Percentiles rank a stretch among this genome's conserved stretches.
Evolutionary conservation across 2,113 vertebrate genomes (phyloP).

Genomic region (Etia nguti): DNA sequence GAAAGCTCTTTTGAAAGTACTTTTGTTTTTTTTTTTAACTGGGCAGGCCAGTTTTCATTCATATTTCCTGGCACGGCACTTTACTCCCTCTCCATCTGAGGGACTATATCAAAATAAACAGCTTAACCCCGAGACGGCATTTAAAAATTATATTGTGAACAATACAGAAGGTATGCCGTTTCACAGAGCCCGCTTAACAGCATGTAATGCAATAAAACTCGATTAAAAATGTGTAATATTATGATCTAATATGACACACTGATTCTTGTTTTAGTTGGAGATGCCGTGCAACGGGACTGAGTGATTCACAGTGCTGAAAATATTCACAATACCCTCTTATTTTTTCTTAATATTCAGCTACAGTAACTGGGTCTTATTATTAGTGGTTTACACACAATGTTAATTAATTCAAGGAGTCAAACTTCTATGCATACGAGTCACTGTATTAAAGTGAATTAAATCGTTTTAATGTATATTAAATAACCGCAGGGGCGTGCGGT

Average conservation of each 20-base stretch:
- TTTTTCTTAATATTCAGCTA: neutral
- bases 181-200: slow-evolving; percentile 5
- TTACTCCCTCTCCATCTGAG: slow-evolving; percentile 3
- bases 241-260: slow-evolving; percentile 10
- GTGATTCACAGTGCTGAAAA: slow-evolving; percentile 32
- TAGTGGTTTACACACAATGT: slow-evolving; percentile 12
- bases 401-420: slow-evolving; percentile 33
- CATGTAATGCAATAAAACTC: slow-evolving; percentile 2
- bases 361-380: slow-evolving; percentile 26
- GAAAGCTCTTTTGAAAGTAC: slow-evolving; percentile 35
- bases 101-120: slow-evolving; percentile 58
- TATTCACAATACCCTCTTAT: neutral
- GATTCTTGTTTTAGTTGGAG: slow-evolving; percentile 33
- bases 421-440: neutral
- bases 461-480: neutral
- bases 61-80: slow-evolving; percentile 57
- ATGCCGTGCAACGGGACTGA: neutral
- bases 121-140: slow-evolving; percentile 15
- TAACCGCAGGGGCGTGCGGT: neutral
- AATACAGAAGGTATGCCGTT: slow-evolving; percentile 19
- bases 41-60: slow-evolving; percentile 46
- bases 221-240: slow-evolving; percentile 3
- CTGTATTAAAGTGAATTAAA: neutral
- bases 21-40: slow-evolving; percentile 9
- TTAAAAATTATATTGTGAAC: slow-evolving; percentile 20